phyloP scores from a whole-genome alignment of 2,888 invertebrate genomes.

The Agrenia bidenticulata region DNA sequence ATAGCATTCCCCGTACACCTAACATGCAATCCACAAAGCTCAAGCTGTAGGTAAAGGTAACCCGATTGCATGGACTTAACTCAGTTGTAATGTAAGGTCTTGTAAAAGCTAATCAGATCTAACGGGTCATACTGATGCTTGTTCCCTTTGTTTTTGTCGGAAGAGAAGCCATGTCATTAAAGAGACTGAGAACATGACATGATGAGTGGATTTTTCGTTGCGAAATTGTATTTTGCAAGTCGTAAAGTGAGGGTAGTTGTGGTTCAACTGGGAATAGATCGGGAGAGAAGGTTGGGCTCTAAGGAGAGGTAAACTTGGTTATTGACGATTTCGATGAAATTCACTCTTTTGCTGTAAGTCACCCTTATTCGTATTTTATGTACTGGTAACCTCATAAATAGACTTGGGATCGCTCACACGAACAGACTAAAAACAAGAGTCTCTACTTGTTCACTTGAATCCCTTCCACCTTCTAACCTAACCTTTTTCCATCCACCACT shows the following conservation, averaged over 20 bases:
- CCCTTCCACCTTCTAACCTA: not conserved
- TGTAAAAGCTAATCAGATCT: constrained; percentile 8
- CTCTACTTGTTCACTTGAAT: not conserved
- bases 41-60: too few relatives aligned
- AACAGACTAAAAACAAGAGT: not conserved
- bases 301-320: constrained; percentile 43
- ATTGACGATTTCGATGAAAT: constrained; percentile 51
- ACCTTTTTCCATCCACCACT: not conserved
- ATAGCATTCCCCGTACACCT: too few relatives aligned
- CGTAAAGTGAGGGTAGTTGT: constrained; percentile 39
- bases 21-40: too few relatives aligned
- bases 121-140: constrained; percentile 5
- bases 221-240: constrained; percentile 50
- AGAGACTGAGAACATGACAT: not conserved
- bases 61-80: too few relatives aligned
- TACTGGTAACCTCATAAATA: constrained; percentile 48
- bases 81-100: not conserved
- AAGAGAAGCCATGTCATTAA: constrained; percentile 1
- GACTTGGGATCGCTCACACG: constrained; percentile 7
- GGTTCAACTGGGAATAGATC: constrained; percentile 29
- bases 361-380: constrained; percentile 43
- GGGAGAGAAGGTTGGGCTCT: constrained; percentile 16
- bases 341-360: constrained; percentile 28
- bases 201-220: constrained; percentile 18
- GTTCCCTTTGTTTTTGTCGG: constrained; percentile 15